Evolutionary conservation across 1,140 invertebrate species (phyloP).

Genomic region (Diabrotica undecimpunctata): DNA sequence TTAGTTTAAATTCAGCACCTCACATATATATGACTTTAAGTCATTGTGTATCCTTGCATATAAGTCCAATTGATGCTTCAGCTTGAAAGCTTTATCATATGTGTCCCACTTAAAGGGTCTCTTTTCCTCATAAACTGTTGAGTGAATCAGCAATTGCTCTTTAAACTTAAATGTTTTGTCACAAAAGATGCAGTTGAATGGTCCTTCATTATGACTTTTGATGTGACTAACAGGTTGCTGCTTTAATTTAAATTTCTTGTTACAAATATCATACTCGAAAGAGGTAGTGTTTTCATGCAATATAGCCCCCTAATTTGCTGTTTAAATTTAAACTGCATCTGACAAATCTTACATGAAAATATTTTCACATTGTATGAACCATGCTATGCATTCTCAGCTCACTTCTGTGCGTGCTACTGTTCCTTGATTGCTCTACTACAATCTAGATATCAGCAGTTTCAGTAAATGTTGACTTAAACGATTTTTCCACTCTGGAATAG

Average conservation of each 20-base stretch:
- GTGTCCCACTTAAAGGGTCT: slow-evolving; percentile 25
- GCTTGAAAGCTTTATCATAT: slow-evolving; percentile 23
- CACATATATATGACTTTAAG: slow-evolving; percentile 25
- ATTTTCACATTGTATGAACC: slow-evolving; percentile 7
- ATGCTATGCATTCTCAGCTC: slow-evolving; percentile 7
- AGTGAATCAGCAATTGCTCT: slow-evolving; percentile 25
- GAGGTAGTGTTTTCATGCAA: slow-evolving; percentile 27
- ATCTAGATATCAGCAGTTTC: too few species aligned
- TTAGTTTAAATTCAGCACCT: too few species aligned
- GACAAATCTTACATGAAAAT: slow-evolving; percentile 26
- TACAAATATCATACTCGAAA: slow-evolving; percentile 23
- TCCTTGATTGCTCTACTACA: too few species aligned
- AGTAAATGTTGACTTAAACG: too few species aligned
- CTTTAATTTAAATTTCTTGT: slow-evolving; percentile 27
- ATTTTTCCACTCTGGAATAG: too few species aligned
- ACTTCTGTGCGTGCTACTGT: too few species aligned
- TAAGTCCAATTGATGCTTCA: slow-evolving; percentile 27
- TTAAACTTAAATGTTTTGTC: slow-evolving; percentile 26
- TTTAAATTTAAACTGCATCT: slow-evolving; percentile 30
- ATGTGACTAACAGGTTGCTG: slow-evolving; percentile 26
- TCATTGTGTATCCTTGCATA: slow-evolving; percentile 23
- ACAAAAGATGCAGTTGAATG: slow-evolving; percentile 25
- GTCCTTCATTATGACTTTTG: slow-evolving; percentile 22
- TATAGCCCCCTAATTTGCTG: slow-evolving; percentile 28
- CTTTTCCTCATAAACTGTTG: slow-evolving; percentile 20